Base-by-base conservation (phyloP, 2,888 invertebrate species). In the Diplazon laetatorius region DNA sequence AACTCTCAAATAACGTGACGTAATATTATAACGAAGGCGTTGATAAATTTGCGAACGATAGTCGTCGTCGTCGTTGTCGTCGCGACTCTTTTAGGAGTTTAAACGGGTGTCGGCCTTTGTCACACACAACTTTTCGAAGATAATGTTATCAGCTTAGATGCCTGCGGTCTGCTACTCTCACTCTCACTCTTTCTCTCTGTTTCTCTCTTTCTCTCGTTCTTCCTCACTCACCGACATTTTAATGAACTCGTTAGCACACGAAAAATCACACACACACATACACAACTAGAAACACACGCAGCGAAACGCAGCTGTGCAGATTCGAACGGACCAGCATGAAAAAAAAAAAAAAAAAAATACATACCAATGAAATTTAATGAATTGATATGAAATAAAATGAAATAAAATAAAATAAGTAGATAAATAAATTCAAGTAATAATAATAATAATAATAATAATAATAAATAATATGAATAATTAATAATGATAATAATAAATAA, bases 1-100 rank as follows among this genome's bases (percentile, higher is more conserved):
- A n/a, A n/a, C n/a, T n/a, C n/a, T n/a, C n/a, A n/a, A n/a, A n/a
- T n/a, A n/a, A n/a, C n/a, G n/a, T n/a, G n/a, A n/a, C n/a, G n/a
- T n/a, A n/a, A n/a, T n/a, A n/a, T n/a, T n/a, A n/a, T n/a, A n/a
- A 37, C 70, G 60, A 60, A 70, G 60, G 70, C 70, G 60, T 60
- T 69, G 35, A 46, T 46, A 46, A 20, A n/a, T 22, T 8, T 14
- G 10, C 50, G 10, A 52, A 46, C 12, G 10, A 10, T 18, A 16
- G 12, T 35, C 50, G 55, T 14, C 10, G 39, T 16, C 18, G 16
- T 14, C 42, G 6, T 8, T 6, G 22, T 25, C 30, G 25, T n/a
- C n/a, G n/a, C n/a, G 48, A 48, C 48, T 37, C 59, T 10, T 59
- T 48, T 35, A 46, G 22, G 59, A 50, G 14, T 14, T 22, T 39